A percentile compares a stretch with the other conserved stretches of the same genome.
phyloP scores from a whole-genome alignment of 2,888 invertebrate genomes.

The Erannis defoliaria region DNA sequence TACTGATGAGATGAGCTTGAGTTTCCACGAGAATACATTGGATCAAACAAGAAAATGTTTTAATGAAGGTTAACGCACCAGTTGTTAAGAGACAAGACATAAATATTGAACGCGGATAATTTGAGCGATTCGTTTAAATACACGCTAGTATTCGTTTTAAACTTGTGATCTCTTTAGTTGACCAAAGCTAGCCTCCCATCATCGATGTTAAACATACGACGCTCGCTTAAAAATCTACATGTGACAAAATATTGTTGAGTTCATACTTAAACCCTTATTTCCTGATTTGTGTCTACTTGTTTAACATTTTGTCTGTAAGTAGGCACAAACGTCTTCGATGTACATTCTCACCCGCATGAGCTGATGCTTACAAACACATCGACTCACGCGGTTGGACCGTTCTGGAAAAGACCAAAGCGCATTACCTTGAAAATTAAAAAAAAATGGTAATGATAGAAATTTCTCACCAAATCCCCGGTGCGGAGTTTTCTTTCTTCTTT shows the following conservation, averaged over 20 bases:
- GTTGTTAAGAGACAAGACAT: not conserved
- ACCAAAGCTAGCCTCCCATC: slow-evolving; percentile 28
- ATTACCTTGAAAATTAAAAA: slow-evolving; percentile 65
- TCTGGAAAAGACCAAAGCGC: slow-evolving; percentile 81
- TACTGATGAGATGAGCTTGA: slow-evolving; percentile 6
- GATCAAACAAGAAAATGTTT: not conserved
- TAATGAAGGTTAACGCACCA: not conserved
- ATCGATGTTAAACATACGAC: slow-evolving; percentile 54
- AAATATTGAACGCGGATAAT: not conserved
- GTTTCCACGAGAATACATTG: not conserved
- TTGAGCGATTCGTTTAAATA: too few relatives aligned
- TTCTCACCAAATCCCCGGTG: slow-evolving; percentile 60
- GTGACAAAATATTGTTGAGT: slow-evolving; percentile 48
- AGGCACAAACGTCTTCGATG: slow-evolving; percentile 37
- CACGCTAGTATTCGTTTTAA: too few relatives aligned
- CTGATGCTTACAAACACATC: slow-evolving; percentile 33
- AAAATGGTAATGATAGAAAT: slow-evolving; percentile 41
- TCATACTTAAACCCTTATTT: slow-evolving; percentile 69
- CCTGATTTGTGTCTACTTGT: slow-evolving; percentile 42
- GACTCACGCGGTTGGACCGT: slow-evolving; percentile 38
- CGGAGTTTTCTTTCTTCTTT: slow-evolving; percentile 50
- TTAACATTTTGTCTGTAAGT: slow-evolving; percentile 15
- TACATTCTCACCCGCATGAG: slow-evolving; percentile 33
- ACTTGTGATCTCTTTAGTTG: too few relatives aligned
- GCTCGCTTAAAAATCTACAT: slow-evolving; percentile 49